Base-by-base conservation (phyloP, 2,797 vertebrate genomes). In the Cuculus canorus region DNA sequence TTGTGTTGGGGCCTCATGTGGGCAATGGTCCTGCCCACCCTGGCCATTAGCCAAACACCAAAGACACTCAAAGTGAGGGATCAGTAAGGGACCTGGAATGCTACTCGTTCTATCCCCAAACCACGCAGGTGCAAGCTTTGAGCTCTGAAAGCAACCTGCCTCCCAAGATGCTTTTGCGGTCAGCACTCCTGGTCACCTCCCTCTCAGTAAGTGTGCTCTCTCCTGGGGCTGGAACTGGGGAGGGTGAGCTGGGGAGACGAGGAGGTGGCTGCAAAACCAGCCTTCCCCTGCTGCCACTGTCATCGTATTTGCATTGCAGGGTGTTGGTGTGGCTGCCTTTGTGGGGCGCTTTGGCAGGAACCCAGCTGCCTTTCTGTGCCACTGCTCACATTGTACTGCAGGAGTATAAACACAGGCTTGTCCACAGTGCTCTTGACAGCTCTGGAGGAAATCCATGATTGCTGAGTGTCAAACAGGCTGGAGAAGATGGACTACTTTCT, bases 371-470 rank as follows among this genome's bases (percentile, higher is more conserved):
- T 93, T 92, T 95, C 92, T 95, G 94, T 97, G 96, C 94, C 96
- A 95, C 92, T 96, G 95, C 90, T 95, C 95, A 95, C 93, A 95
- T 94, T 96, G 96, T 95, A 95, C 96, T 94, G 92, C 83, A 53
- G 57, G 61, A 93, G 77, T 54, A 96, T 91, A 96, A 97, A 95
- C 94, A 93, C 37, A 19, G 77, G 64, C 88, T 95, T 96, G 90
- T 95, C 89, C 69, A 83, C 82, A 45, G 79, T 3, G 7, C 88
- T 94, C 52, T 85, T 7, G 9, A 73, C 91, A 94, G 83, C 88
- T 82, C 96, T 86, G 80, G 64, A 95, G 83, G 80, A 91, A 95
- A 96, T 95, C 90, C 79, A 82, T n/a, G 77, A 86, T 50, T 12
- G 8, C 25, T 52, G 56, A 41, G 56, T 69, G 70, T 65, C 71